A percentile compares a stretch with the other conserved stretches of the same genome.
These are phyloP conservation scores for Dasypus novemcinctus DNA, from an alignment of 2,113 vertebrate species.

Conservation along the genomic window DNA sequence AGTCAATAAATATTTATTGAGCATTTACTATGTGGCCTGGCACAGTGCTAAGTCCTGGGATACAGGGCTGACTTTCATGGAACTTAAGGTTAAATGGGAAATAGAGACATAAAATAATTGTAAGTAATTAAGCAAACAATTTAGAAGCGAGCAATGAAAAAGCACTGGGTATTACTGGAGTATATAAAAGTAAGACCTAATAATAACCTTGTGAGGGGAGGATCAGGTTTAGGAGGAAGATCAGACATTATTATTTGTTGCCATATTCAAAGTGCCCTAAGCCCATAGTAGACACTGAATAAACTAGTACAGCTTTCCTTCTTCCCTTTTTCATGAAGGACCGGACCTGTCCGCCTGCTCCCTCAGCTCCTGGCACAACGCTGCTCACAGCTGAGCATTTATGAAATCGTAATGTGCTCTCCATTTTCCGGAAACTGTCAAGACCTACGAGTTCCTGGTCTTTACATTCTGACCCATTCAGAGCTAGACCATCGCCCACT, in stretches of 20 bases:
- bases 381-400: background rate
- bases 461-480: background rate
- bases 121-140: background rate
- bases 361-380: background rate
- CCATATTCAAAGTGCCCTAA: background rate
- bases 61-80: background rate
- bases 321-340: background rate
- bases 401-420: background rate
- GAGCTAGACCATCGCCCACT: background rate
- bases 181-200: background rate
- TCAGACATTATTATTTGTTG: background rate
- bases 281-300: background rate
- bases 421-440: background rate
- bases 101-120: background rate
- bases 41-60: background rate
- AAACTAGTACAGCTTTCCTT: background rate
- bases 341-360: background rate
- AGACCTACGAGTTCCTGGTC: background rate
- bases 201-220: background rate
- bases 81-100: background rate
- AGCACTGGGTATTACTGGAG: background rate
- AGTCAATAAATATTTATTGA: background rate
- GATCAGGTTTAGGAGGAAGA: background rate
- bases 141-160: constrained; percentile 4
- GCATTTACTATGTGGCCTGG: background rate